Evolutionary conservation across 2,113 vertebrate species (phyloP), one percentile per base, ranked within the genome.

Genomic region (Otus sunia): DNA sequence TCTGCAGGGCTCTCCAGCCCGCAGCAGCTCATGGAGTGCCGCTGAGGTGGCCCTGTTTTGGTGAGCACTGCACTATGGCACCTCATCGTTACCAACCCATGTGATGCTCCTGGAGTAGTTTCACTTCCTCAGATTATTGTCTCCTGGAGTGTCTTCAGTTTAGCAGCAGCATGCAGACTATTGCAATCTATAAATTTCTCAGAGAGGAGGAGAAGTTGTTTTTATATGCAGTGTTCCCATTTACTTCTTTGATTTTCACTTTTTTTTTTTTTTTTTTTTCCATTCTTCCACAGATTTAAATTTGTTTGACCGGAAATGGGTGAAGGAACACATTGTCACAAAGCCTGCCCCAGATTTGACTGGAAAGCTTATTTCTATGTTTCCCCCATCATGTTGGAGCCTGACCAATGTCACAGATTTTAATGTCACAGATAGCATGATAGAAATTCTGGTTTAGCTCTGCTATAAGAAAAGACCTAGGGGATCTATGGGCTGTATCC

Each of bases 1-100:
- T 41, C 34, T 9, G 20, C 25, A 4, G 60, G 32, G 39, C 15
- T n/a, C 37, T 43, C 21, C 12, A 13, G n/a, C 34, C 63, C 25
- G 2, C 16, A 2, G 5, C 5, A 8, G 36, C 49, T 58, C 9
- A 10, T 0, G 0, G 39, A 68, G 36, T 4, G 3, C 41, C 32
- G 20, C 15, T 16, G 26, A 17, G 11, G n/a, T 37, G 11, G 5
- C 6, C 5, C 8, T 22, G 18, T 58, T 82, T n/a, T 32, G 36
- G 16, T 25, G 43, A 78, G 55, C 49, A 1, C 53, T 34, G 19
- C 4, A 21, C 49, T 50, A 6, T 27, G 47, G 29, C 41, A 13
- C 16, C 4, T 30, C 37, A 2, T 50, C 3, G 2, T 26, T 29
- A 43, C 19, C 82, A 47, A 5, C 13, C 12, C 11, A 2, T 34